These are phyloP conservation scores for Lasioglossum vierecki DNA, from an alignment of 2,888 invertebrate genomes.

Conservation along the genomic window DNA sequence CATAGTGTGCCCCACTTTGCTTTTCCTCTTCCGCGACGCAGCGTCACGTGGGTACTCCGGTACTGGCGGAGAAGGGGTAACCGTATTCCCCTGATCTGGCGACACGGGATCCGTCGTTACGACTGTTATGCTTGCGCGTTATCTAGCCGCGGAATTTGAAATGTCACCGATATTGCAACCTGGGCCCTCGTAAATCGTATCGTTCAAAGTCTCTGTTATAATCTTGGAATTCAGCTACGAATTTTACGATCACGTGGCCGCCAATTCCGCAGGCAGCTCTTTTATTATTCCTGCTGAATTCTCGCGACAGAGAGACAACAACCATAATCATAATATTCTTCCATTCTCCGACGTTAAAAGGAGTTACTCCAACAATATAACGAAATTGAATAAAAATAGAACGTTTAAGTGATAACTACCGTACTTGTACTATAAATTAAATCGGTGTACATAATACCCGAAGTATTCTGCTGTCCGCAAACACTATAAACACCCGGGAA, in stretches of 20 bases:
- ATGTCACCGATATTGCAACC: slow-evolving; percentile 26
- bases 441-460: neutral
- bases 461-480: neutral
- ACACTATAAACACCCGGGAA: neutral
- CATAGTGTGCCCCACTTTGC: too few relatives aligned
- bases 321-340: too few relatives aligned
- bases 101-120: neutral
- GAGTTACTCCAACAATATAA: too few relatives aligned
- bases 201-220: slow-evolving; percentile 25
- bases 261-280: neutral
- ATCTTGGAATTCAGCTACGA: slow-evolving; percentile 14
- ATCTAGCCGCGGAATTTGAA: slow-evolving; percentile 27
- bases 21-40: too few relatives aligned
- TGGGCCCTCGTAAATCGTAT: slow-evolving; percentile 28
- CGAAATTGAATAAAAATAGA: too few relatives aligned
- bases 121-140: slow-evolving; percentile 21
- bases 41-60: too few relatives aligned
- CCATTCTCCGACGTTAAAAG: too few relatives aligned
- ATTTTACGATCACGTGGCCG: slow-evolving; percentile 2
- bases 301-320: too few relatives aligned
- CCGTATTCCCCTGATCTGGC: too few relatives aligned
- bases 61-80: too few relatives aligned
- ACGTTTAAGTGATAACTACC: too few relatives aligned
- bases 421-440: too few relatives aligned
- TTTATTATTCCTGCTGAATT: neutral